Percentiles rank a stretch among this genome's conserved stretches.
phyloP scores from a whole-genome alignment of 2,888 invertebrate genomes.

The Flexamia atlantica region DNA sequence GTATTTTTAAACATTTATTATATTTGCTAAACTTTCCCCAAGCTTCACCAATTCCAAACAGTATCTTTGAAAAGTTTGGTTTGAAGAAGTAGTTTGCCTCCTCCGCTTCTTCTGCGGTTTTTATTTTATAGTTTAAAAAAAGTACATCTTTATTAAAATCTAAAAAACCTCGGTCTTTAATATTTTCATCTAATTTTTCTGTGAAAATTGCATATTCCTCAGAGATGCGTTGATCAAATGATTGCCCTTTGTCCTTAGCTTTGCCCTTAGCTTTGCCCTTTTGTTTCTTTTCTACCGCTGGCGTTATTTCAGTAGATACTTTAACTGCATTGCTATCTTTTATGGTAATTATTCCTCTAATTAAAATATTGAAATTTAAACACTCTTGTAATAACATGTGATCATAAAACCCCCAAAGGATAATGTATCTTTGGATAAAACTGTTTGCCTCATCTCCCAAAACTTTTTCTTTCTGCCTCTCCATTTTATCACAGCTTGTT shows the following conservation, averaged over 20 bases:
- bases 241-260: no score
- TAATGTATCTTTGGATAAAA: background rate
- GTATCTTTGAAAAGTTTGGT: constrained; percentile 6
- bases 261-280: constrained; percentile 16
- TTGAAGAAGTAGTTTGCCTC: background rate
- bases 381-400: background rate
- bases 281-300: background rate
- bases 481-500: background rate
- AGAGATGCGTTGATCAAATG: background rate
- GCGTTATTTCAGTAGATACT: background rate
- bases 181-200: background rate
- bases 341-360: constrained; percentile 28
- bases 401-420: constrained; percentile 37
- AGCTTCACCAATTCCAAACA: constrained; percentile 9
- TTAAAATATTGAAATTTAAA: constrained; percentile 4
- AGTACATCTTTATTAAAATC: constrained; percentile 21
- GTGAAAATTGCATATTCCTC: constrained; percentile 11
- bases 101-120: background rate
- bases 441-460: background rate
- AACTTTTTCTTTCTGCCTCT: background rate
- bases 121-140: background rate
- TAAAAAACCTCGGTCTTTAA: background rate
- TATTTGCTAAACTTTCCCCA: constrained; percentile 12
- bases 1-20: background rate
- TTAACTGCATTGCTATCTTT: background rate